phyloP scores from a whole-genome alignment of 2,797 vertebrate species.

The Hapalemur alaotrensis region DNA sequence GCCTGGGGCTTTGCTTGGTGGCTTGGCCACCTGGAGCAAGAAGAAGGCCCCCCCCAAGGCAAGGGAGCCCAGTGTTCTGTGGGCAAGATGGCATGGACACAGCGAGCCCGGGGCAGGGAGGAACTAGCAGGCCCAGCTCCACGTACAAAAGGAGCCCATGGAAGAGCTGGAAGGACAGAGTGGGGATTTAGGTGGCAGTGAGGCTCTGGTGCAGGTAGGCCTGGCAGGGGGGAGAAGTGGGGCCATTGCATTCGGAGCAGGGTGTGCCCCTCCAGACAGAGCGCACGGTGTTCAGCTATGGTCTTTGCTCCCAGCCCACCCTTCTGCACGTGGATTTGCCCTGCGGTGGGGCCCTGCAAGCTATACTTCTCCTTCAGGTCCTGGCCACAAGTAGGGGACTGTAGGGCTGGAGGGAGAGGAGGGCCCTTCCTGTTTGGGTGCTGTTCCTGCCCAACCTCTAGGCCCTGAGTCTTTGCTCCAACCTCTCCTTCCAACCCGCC shows the following conservation, averaged over 20 bases:
- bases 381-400: fast-evolving
- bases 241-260: fast-evolving
- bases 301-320: not conserved
- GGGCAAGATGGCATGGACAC: fast-evolving
- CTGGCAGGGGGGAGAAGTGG: fast-evolving
- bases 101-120: fast-evolving
- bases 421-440: not conserved
- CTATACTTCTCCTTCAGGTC: not conserved
- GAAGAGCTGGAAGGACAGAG: not conserved
- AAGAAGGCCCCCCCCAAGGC: fast-evolving
- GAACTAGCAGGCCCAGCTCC: fast-evolving
- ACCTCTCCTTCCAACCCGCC: too few species aligned
- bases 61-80: not conserved
- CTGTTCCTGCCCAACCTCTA: not conserved
- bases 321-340: not conserved
- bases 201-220: fast-evolving
- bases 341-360: too few species aligned
- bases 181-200: fast-evolving
- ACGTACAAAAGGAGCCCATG: fast-evolving
- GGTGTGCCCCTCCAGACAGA: not conserved
- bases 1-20: not conserved
- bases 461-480: too few species aligned
- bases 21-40: fast-evolving
- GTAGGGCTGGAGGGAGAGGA: too few species aligned
- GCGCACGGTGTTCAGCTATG: fast-evolving